Conservation (phyloP, 2,113 vertebrate species). For the Thunnus maccoyii region DNA sequence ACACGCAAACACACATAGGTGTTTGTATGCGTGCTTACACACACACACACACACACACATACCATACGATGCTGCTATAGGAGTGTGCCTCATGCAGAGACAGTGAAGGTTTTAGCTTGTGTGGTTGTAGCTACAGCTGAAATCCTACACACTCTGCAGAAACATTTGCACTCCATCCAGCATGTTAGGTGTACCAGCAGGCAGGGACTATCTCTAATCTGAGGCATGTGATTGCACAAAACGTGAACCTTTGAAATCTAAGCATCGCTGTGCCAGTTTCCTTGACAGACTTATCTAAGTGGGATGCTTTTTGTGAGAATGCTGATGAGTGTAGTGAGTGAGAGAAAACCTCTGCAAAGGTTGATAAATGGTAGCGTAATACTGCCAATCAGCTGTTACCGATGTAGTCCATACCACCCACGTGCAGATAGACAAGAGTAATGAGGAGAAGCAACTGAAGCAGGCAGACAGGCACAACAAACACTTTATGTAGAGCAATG, state of each 20-base stretch:
- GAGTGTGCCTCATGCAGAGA: not conserved
- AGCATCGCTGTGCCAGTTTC: no score
- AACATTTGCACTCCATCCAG: not conserved
- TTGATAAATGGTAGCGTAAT: constrained; percentile 15
- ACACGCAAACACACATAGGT: constrained; percentile 9
- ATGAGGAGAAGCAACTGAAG: constrained; percentile 28
- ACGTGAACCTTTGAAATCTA: not conserved
- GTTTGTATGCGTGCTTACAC: not conserved
- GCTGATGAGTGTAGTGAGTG: not conserved
- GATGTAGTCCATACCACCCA: constrained; percentile 28
- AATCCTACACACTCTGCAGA: constrained; percentile 13
- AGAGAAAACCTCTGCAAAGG: not conserved
- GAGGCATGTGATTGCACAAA: not conserved
- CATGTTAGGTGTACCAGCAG: not conserved
- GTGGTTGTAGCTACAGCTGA: not conserved
- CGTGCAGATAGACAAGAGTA: not conserved
- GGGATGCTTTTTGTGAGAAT: not conserved
- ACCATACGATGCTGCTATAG: not conserved
- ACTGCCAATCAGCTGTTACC: constrained; percentile 31
- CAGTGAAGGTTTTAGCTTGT: not conserved
- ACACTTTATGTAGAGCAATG: not conserved
- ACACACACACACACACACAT: not conserved
- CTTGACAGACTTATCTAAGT: not conserved
- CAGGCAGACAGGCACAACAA: constrained; percentile 22
- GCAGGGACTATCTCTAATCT: not conserved